These are phyloP conservation scores for Sinodicranocentrus sp. DNA, from an alignment of 2,888 invertebrate genomes.

Conservation along the genomic window DNA sequence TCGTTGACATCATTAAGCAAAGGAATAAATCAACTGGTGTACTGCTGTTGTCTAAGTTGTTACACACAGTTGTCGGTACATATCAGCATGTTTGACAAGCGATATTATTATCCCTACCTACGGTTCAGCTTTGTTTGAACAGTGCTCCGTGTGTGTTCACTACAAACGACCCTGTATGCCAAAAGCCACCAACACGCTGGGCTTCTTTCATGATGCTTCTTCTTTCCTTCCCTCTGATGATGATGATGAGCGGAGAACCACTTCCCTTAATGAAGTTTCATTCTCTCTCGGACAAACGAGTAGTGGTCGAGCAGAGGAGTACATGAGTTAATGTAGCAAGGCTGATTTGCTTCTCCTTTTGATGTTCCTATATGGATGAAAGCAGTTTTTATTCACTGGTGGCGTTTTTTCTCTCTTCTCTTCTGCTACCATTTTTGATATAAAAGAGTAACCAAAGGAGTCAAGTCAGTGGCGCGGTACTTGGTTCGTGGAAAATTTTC, in stretches of 20 bases:
- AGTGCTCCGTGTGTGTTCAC: constrained; percentile 43
- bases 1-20: constrained; percentile 25
- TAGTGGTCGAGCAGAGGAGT: neutral
- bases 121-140: constrained; percentile 21
- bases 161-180: constrained; percentile 25
- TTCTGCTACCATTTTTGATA: neutral
- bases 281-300: constrained; percentile 9
- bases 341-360: constrained; percentile 5
- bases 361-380: constrained; percentile 10
- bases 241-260: constrained; percentile 19
- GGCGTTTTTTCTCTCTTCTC: neutral
- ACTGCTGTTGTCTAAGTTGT: constrained; percentile 16
- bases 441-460: neutral
- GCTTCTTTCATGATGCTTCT: constrained; percentile 2
- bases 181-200: constrained; percentile 25
- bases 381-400: neutral
- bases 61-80: constrained; percentile 14
- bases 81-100: constrained; percentile 36
- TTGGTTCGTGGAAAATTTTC: neutral
- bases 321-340: neutral
- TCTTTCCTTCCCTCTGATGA: neutral
- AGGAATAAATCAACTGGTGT: constrained; percentile 20
- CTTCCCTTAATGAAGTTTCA: constrained; percentile 47
- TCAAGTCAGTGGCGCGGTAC: neutral
- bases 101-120: constrained; percentile 28